phyloP scores from a whole-genome alignment of 1,140 invertebrate species.

The Drosophila burlai region DNA sequence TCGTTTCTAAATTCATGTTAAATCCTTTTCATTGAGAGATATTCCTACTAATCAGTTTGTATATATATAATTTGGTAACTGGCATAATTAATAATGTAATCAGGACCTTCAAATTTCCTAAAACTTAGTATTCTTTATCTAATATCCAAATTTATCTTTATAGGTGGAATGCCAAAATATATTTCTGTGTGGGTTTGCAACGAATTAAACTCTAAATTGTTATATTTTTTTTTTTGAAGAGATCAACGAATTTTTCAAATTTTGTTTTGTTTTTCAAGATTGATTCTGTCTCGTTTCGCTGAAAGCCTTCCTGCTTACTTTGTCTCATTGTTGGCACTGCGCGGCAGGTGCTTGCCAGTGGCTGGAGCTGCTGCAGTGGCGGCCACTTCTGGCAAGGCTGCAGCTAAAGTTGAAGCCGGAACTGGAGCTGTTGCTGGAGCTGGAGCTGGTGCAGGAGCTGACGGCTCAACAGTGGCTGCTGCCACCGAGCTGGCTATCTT shows the following conservation, averaged over 20 bases:
- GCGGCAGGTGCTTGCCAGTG: slow-evolving; percentile 25
- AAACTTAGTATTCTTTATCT: neutral
- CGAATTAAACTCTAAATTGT: neutral
- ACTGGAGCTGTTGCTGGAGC: neutral
- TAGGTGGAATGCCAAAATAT: neutral
- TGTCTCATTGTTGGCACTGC: slow-evolving; percentile 52
- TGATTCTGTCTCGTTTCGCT: slow-evolving; percentile 1
- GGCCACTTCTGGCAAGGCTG: neutral
- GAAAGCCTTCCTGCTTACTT: slow-evolving; percentile 59
- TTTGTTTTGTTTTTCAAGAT: slow-evolving; percentile 12
- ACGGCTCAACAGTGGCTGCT: neutral
- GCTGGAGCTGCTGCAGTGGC: neutral
- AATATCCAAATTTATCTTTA: neutral
- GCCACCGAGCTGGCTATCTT: slow-evolving; percentile 73
- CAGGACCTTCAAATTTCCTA: neutral
- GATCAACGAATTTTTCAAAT: neutral
- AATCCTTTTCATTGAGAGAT: neutral
- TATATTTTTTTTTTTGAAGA: neutral
- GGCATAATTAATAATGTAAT: neutral
- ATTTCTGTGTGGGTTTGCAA: neutral
- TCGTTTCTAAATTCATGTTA: neutral
- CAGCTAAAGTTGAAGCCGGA: neutral
- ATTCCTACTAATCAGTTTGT: neutral
- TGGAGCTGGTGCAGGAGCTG: neutral
- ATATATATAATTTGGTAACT: neutral